phyloP scores from a whole-genome alignment of 2,888 invertebrate species.

The Caenorhabditis angaria region DNA sequence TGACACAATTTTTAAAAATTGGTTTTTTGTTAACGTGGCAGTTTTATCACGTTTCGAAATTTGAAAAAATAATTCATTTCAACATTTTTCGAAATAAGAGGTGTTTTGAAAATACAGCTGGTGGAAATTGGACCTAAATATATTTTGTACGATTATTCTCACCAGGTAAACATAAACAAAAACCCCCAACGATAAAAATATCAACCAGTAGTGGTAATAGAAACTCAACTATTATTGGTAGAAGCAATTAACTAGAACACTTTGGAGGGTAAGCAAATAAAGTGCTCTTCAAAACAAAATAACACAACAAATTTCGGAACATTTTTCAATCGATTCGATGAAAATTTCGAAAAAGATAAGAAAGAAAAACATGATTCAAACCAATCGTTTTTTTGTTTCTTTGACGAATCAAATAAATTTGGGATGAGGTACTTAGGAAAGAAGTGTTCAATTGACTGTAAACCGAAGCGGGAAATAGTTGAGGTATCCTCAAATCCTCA shows the following conservation, averaged over 20 bases:
- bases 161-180: neutral
- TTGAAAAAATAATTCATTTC: too few species aligned
- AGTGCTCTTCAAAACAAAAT: neutral
- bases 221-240: neutral
- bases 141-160: neutral
- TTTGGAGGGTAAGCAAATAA: neutral
- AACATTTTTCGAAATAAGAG: too few species aligned
- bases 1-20: too few species aligned
- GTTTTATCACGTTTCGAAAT: too few species aligned
- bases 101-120: too few species aligned
- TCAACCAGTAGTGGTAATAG: constrained; percentile 1
- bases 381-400: too few species aligned
- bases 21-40: too few species aligned
- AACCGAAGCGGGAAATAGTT: neutral
- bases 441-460: constrained; percentile 2
- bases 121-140: neutral
- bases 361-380: neutral
- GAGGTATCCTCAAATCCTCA: neutral
- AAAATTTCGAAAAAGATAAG: neutral
- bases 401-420: neutral
- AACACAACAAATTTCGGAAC: neutral
- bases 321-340: neutral
- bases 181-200: neutral
- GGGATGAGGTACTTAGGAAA: neutral
- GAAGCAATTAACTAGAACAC: neutral